These are phyloP conservation scores for Acrocephalus scirpaceus DNA, from an alignment of 2,797 vertebrate species.

Conservation along the genomic window DNA sequence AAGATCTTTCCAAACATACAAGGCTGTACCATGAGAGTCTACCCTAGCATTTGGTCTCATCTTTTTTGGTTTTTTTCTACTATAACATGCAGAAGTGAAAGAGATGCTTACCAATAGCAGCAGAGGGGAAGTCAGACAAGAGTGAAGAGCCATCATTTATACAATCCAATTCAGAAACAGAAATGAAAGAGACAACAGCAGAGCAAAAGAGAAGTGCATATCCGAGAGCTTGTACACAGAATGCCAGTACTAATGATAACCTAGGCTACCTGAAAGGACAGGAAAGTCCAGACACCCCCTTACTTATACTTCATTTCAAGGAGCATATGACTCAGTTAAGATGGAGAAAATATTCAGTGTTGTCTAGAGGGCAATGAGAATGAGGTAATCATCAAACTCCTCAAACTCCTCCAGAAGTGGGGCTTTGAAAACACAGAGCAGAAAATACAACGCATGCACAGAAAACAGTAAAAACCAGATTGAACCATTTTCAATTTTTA, in stretches of 20 bases:
- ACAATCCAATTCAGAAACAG: conserved; percentile 5
- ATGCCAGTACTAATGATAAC: not conserved
- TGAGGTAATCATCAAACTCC: not conserved
- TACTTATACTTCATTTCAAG: not conserved
- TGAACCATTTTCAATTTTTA: not conserved
- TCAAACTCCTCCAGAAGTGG: not conserved
- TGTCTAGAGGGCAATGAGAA: not conserved
- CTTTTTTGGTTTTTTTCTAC: not conserved
- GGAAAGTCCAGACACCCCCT: conserved; percentile 48
- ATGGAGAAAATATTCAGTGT: conserved; percentile 12
- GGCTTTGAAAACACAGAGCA: not conserved
- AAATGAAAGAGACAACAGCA: conserved; percentile 38
- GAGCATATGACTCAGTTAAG: not conserved
- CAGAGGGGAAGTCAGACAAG: conserved; percentile 4
- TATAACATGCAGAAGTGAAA: conserved; percentile 56
- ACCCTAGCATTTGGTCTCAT: not conserved
- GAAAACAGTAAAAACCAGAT: not conserved
- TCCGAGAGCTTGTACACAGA: not conserved
- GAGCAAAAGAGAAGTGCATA: conserved; percentile 3
- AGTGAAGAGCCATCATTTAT: conserved; percentile 4
- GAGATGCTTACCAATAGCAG: conserved; percentile 3
- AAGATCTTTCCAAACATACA: not conserved
- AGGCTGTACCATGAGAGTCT: not conserved
- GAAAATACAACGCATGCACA: not conserved
- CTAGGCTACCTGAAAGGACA: conserved; percentile 35